Conservation (phyloP, 1,140 invertebrate genomes). For the Saxidomus purpurata region DNA sequence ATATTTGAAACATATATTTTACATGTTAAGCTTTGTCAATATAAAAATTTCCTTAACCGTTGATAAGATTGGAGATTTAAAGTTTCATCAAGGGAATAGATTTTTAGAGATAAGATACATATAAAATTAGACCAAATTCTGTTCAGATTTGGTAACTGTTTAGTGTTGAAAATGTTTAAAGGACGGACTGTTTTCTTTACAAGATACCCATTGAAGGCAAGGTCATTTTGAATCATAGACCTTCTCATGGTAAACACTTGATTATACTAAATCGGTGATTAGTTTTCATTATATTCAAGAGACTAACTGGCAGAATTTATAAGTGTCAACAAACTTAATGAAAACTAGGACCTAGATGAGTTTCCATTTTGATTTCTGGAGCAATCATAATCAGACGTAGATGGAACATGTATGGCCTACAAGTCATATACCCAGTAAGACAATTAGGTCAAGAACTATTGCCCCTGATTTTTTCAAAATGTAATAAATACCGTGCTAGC, state of each 20-base stretch:
- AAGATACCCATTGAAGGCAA: not conserved
- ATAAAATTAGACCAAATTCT: slow-evolving; percentile 9
- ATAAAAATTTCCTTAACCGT: not conserved
- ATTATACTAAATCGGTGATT: no score
- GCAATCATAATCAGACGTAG: no score
- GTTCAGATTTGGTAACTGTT: not conserved
- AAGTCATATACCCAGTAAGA: no score
- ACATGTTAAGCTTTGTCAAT: not conserved
- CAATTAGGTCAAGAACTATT: no score
- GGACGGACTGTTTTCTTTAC: not conserved
- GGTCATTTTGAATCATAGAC: not conserved
- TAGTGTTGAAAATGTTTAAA: not conserved
- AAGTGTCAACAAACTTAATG: no score
- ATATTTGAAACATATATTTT: not conserved
- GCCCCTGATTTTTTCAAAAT: no score
- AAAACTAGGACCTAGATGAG: no score
- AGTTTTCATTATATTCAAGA: no score
- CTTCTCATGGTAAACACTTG: not conserved
- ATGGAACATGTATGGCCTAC: no score
- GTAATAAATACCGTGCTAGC: no score
- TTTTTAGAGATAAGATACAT: slow-evolving; percentile 19
- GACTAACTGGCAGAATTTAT: no score
- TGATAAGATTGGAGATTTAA: slow-evolving; percentile 26
- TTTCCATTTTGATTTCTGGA: no score
- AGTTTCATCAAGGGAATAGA: not conserved